These are phyloP conservation scores for Brachionus paranguensis DNA, from an alignment of 1,140 invertebrate species.

Conservation along the genomic window DNA sequence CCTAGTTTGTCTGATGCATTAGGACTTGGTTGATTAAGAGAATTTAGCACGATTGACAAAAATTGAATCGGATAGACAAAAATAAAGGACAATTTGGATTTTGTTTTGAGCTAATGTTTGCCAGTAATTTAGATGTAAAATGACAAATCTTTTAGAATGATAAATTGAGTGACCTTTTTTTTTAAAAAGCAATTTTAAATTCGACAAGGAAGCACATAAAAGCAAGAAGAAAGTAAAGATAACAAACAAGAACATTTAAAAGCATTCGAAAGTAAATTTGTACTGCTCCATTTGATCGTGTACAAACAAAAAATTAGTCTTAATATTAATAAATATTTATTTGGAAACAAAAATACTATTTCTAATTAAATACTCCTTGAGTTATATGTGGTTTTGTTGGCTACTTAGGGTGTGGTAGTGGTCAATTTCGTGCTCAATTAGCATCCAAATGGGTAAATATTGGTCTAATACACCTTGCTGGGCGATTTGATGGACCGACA, in stretches of 20 bases:
- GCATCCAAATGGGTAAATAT: neutral
- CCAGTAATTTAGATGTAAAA: neutral
- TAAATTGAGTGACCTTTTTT: slow-evolving; percentile 15
- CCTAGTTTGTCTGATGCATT: neutral
- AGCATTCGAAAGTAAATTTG: neutral
- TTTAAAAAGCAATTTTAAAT: neutral
- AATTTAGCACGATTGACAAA: neutral
- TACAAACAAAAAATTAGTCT: neutral
- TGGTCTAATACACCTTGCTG: neutral
- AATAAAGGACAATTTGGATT: neutral
- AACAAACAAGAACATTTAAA: neutral
- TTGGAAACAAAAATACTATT: neutral
- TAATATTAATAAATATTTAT: neutral
- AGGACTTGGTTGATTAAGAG: neutral
- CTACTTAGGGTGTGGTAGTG: neutral
- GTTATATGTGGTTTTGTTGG: neutral
- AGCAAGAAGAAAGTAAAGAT: neutral
- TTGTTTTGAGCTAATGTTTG: slow-evolving; percentile 18
- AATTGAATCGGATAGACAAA: neutral
- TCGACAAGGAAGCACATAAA: neutral
- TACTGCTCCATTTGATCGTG: neutral
- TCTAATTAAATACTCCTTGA: neutral
- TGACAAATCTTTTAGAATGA: neutral
- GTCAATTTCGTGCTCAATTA: neutral
- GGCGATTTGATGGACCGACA: neutral